A percentile compares a stretch with the other conserved stretches of the same genome.
Evolutionary conservation across 2,888 invertebrate species (phyloP).

Genomic region (Tupiocoris notatus): DNA sequence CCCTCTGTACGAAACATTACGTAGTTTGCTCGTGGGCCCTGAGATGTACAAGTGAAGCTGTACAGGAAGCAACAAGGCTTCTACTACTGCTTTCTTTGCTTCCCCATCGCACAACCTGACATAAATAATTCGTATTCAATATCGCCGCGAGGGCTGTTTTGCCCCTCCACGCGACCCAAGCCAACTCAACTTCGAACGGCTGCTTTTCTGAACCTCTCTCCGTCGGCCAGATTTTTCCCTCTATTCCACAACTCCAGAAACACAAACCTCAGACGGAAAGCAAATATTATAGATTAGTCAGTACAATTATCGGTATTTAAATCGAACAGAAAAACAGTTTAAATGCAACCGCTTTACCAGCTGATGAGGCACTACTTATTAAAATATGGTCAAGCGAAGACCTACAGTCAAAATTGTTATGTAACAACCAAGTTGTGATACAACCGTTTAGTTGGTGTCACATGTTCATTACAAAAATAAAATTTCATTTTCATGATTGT

Average conservation of each 20-base stretch:
- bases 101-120: slow-evolving; percentile 4
- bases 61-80: background rate
- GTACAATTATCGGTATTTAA: no score
- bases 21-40: background rate
- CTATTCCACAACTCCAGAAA: background rate
- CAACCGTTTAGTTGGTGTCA: no score
- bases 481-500: no score
- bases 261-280: background rate
- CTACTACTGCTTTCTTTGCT: background rate
- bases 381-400: no score
- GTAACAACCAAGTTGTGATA: no score
- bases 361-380: no score
- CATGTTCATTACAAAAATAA: no score
- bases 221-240: background rate
- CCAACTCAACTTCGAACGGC: background rate
- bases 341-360: no score
- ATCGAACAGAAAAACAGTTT: no score
- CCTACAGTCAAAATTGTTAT: no score
- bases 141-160: background rate
- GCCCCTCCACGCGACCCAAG: background rate
- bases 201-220: background rate
- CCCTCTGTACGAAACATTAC: no score
- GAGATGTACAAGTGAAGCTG: background rate
- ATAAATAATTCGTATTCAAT: slow-evolving; percentile 30
- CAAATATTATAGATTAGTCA: no score